Evolutionary conservation across 2,797 vertebrate genomes (phyloP), one percentile per base, ranked within the genome.

Genomic region (Peromyscus attwateri): DNA sequence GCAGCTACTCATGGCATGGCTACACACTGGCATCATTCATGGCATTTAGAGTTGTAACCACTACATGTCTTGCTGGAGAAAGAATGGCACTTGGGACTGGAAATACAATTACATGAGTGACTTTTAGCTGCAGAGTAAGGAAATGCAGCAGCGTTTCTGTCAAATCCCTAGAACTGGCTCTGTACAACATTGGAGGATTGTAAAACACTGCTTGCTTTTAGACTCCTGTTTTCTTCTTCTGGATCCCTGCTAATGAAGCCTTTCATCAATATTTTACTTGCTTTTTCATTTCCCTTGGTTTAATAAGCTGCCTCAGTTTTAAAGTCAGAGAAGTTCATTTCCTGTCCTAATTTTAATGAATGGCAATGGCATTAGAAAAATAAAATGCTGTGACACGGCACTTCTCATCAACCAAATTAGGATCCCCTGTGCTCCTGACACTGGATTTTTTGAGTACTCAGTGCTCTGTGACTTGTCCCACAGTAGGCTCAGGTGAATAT

Each of bases 391-490:
- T 88, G 49, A 1, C 14, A 29, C 85, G 55, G 12, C n/a, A 66
- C 13, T 49, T 64, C 37, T 95, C 64, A 79, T 93, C 95, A 94
- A 79, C 95, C 88, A 87, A 71, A 52, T 70, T 60, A 71, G 49
- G 89, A 84, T 19, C 43, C 85, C 3, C 40, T 52, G 16, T n/a
- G 13, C 46, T 95, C 60, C 37, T 29, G 84, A 46, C 21, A 66
- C 70, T 87, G 73, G 68, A 82, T 68, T 76, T 94, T 40, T 76
- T 62, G 62, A 60, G 27, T 49, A 29, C 5, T 68, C 13, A 64
- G 31, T 49, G 6, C 9, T 70, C 16, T 34, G 14, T 92, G 52
- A 82, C 85, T 64, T 79, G 49, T 82, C 79, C 64, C 89, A 75
- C 5, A 75, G 71, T 92, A 29, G 12, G 5, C 31, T 49, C 76